phyloP scores from a whole-genome alignment of 2,888 invertebrate genomes.

The Netelia virgata region DNA sequence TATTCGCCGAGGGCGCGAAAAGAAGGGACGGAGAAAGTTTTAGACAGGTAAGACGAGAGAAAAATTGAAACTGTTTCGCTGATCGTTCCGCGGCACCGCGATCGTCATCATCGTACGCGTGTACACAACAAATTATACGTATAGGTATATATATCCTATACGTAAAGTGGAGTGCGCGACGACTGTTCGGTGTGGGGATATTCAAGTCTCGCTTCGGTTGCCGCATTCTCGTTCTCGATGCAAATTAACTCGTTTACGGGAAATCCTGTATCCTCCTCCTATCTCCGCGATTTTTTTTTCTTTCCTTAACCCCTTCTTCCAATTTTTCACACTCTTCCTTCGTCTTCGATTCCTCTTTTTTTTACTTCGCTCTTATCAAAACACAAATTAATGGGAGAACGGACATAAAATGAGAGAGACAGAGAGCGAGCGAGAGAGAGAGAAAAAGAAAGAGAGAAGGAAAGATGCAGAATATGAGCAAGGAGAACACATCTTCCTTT shows the following conservation, averaged over 20 bases:
- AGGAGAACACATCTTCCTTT: slow-evolving; percentile 60
- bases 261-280: slow-evolving; percentile 70
- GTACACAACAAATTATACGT: slow-evolving; percentile 43
- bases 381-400: slow-evolving; percentile 55
- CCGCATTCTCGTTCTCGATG: slow-evolving; percentile 71
- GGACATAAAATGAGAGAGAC: slow-evolving; percentile 19
- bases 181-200: slow-evolving; percentile 30
- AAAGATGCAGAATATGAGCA: not conserved
- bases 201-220: slow-evolving; percentile 60
- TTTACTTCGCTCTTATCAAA: slow-evolving; percentile 51
- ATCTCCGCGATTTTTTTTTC: slow-evolving; percentile 43
- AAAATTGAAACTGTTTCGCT: slow-evolving; percentile 17
- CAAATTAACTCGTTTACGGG: slow-evolving; percentile 77
- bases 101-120: slow-evolving; percentile 67
- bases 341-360: slow-evolving; percentile 57
- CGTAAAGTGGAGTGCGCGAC: slow-evolving; percentile 14
- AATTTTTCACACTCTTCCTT: slow-evolving; percentile 38
- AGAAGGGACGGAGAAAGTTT: slow-evolving; percentile 13
- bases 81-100: slow-evolving; percentile 46
- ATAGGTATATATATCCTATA: not conserved
- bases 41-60: slow-evolving; percentile 23
- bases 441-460: slow-evolving; percentile 19
- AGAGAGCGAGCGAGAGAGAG: slow-evolving; percentile 22
- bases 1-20: not conserved
- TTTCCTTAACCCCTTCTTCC: not conserved